A percentile compares a stretch with the other conserved stretches of the same genome.
Evolutionary conservation across 1,140 invertebrate genomes (phyloP).

Genomic region (Acarapis woodi): DNA sequence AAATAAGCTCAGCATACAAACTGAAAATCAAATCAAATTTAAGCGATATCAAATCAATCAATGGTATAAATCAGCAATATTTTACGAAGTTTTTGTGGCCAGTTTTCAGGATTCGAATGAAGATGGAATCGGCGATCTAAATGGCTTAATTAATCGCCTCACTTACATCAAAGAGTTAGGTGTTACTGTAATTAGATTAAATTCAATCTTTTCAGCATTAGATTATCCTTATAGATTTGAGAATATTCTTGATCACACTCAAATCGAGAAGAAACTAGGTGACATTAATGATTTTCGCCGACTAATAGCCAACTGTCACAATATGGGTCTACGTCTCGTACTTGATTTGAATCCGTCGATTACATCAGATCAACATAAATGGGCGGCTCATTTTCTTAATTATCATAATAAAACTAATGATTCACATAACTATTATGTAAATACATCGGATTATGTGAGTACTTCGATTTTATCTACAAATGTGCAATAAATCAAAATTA

Average conservation of each 20-base stretch:
- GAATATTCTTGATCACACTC: conserved; percentile 27
- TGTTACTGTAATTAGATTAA: conserved; percentile 31
- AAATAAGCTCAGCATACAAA: too few relatives aligned
- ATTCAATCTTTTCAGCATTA: conserved; percentile 36
- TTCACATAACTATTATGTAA: too few relatives aligned
- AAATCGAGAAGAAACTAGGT: conserved; percentile 31
- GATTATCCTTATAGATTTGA: conserved; percentile 36
- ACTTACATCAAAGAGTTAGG: conserved; percentile 23
- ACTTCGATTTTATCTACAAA: too few relatives aligned
- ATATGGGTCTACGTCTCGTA: conserved; percentile 33
- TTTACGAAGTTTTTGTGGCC: conserved; percentile 52
- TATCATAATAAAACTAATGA: too few relatives aligned
- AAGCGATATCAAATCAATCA: too few relatives aligned
- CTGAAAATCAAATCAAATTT: too few relatives aligned
- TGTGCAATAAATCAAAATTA: too few relatives aligned
- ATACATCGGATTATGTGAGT: too few relatives aligned
- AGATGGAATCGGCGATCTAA: conserved; percentile 14
- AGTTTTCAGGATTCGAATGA: conserved; percentile 41
- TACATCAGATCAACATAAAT: conserved; percentile 13
- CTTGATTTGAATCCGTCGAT: conserved; percentile 26
- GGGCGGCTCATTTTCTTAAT: conserved; percentile 12
- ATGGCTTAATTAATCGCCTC: conserved; percentile 9
- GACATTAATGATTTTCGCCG: conserved; percentile 28
- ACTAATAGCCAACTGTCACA: conserved; percentile 25
- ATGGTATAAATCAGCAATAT: conserved; percentile 48